Conservation (phyloP, 2,888 invertebrate genomes). For the Eulithis testata region DNA sequence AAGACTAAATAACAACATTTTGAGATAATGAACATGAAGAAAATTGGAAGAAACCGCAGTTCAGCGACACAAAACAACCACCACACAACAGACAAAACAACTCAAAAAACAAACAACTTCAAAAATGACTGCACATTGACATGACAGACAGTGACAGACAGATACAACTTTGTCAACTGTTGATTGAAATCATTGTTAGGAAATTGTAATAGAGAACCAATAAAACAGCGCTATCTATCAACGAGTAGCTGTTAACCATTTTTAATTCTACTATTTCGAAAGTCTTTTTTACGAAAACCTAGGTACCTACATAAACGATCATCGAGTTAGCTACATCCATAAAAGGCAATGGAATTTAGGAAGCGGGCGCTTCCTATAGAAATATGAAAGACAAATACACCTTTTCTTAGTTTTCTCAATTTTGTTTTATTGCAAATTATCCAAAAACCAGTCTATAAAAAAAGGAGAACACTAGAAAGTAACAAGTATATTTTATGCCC, state of each 20-base stretch:
- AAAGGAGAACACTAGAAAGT: slow-evolving; percentile 71
- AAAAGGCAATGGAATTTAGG: too few relatives aligned
- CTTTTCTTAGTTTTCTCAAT: neutral
- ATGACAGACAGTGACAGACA: too few relatives aligned
- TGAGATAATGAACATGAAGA: slow-evolving; percentile 8
- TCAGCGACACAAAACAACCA: neutral
- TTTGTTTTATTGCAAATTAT: slow-evolving; percentile 40
- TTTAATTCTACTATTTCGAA: too few relatives aligned
- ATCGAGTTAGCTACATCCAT: too few relatives aligned
- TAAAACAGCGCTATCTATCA: slow-evolving; percentile 14
- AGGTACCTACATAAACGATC: too few relatives aligned
- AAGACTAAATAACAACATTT: slow-evolving; percentile 40
- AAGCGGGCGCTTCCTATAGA: neutral
- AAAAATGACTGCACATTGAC: neutral
- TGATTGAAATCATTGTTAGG: too few relatives aligned
- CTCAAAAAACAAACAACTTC: neutral
- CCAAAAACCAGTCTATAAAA: slow-evolving; percentile 70
- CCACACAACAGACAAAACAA: neutral
- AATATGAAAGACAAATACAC: neutral
- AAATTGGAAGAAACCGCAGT: neutral
- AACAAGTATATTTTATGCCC: slow-evolving; percentile 63
- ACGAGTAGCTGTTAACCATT: slow-evolving; percentile 12
- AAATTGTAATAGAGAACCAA: neutral
- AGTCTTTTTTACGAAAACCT: too few relatives aligned
- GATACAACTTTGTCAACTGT: too few relatives aligned